A percentile compares a stretch with the other conserved stretches of the same genome.
These are phyloP conservation scores for Empis livida DNA, from an alignment of 2,888 invertebrate species.

Conservation along the genomic window DNA sequence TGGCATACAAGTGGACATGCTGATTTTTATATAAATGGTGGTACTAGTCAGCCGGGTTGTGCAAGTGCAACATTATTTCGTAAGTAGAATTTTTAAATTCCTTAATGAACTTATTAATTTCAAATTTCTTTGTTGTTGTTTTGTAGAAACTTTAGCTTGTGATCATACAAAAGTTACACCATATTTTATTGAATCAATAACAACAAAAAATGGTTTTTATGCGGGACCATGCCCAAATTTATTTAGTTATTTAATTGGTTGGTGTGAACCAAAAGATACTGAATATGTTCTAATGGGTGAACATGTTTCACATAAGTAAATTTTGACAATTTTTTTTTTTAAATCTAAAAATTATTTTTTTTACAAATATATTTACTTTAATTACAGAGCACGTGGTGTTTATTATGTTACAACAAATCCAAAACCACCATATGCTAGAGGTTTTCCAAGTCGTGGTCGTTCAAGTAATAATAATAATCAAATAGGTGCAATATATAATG, in stretches of 20 bases:
- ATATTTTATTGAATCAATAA: conserved; percentile 80
- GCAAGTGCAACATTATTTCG: conserved; percentile 69
- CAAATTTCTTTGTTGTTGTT: conserved; percentile 1
- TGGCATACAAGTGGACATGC: conserved; percentile 84
- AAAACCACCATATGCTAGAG: conserved; percentile 71
- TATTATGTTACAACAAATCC: conserved; percentile 80
- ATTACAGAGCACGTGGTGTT: conserved; percentile 73
- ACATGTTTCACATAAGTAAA: conserved; percentile 64
- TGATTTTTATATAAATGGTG: conserved; percentile 77
- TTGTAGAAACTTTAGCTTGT: conserved; percentile 69
- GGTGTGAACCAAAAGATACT: conserved; percentile 66
- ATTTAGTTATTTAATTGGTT: conserved; percentile 70
- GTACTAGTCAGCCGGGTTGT: conserved; percentile 79
- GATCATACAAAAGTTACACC: conserved; percentile 86
- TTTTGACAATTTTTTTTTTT: not conserved
- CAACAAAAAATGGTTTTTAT: conserved; percentile 66
- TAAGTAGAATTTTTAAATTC: conserved; percentile 42
- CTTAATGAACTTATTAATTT: no score
- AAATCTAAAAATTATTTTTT: not conserved
- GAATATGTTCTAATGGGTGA: conserved; percentile 81
- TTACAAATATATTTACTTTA: no score
- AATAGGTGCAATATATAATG: conserved; percentile 26
- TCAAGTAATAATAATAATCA: conserved; percentile 13
- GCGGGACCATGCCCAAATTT: conserved; percentile 72
- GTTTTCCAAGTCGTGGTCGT: conserved; percentile 53